Conservation (phyloP, 2,888 invertebrate genomes). For the Drosophila kanekoi region DNA sequence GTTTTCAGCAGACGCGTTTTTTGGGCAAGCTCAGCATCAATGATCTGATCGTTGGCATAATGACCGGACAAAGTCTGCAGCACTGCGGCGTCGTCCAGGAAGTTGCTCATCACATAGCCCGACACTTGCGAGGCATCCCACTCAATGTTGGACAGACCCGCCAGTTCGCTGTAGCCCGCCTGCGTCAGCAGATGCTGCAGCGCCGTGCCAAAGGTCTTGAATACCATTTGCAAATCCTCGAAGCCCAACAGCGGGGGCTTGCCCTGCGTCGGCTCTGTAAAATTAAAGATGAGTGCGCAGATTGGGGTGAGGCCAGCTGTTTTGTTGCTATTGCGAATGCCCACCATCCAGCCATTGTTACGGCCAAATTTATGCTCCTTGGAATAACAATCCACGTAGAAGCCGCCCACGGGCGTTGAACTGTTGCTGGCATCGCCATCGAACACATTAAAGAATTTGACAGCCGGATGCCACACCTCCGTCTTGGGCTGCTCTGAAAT, state of each 20-base stretch:
- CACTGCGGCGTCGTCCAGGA: constrained; percentile 89
- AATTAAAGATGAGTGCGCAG: constrained; percentile 93
- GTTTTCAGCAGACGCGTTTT: constrained; percentile 88
- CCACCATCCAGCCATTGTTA: constrained; percentile 91
- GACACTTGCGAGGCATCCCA: constrained; percentile 96
- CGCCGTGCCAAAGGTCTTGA: constrained; percentile 94
- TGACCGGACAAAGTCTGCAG: constrained; percentile 90
- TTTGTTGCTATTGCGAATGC: constrained; percentile 90
- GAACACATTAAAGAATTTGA: constrained; percentile 92
- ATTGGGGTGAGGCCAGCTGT: constrained; percentile 89
- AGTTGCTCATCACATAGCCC: constrained; percentile 93
- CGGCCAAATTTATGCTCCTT: constrained; percentile 88
- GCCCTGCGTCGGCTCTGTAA: constrained; percentile 87
- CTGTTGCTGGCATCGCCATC: constrained; percentile 85
- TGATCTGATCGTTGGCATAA: constrained; percentile 89
- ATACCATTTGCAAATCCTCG: constrained; percentile 90
- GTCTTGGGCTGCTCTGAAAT: constrained; percentile 88
- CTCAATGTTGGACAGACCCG: constrained; percentile 94
- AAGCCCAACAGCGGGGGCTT: constrained; percentile 91
- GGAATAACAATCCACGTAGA: constrained; percentile 93
- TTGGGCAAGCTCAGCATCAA: constrained; percentile 89
- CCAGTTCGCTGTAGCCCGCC: constrained; percentile 92
- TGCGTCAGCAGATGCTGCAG: constrained; percentile 94
- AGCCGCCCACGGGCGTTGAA: constrained; percentile 89
- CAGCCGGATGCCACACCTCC: constrained; percentile 94